A percentile compares a stretch with the other conserved stretches of the same genome.
Conservation (phyloP, 2,113 vertebrate species). For the Cettia cetti region DNA sequence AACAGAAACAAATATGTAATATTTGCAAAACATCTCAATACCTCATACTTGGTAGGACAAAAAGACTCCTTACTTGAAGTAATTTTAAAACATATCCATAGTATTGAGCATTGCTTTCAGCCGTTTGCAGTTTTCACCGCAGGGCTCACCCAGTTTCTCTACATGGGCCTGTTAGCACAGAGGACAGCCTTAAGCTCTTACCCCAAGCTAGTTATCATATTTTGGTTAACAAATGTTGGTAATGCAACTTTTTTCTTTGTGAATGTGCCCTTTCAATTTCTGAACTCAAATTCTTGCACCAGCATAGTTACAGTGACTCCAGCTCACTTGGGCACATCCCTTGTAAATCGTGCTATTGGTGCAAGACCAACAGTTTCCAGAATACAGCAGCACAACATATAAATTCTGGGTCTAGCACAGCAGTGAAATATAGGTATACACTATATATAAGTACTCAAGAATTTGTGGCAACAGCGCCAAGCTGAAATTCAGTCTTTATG, state of each 20-base stretch:
- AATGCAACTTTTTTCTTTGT: background rate
- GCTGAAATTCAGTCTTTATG: background rate
- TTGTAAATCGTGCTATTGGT: background rate
- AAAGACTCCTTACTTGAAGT: background rate
- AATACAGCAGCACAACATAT: rapidly evolving
- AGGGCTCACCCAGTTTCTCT: background rate
- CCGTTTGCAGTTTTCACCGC: background rate
- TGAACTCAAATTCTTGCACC: background rate
- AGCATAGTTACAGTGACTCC: background rate
- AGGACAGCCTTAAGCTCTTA: background rate
- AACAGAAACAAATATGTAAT: background rate
- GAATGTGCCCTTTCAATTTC: background rate
- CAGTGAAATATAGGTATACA: background rate
- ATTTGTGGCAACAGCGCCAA: background rate
- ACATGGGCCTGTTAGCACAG: background rate
- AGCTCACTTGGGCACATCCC: background rate
- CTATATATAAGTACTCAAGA: background rate
- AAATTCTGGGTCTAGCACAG: background rate
- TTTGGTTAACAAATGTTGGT: background rate
- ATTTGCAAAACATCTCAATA: background rate
- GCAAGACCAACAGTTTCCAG: background rate
- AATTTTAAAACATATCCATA: background rate
- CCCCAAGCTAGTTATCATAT: background rate
- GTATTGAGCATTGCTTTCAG: background rate
- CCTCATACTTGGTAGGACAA: background rate